Percentiles rank a stretch among this genome's conserved stretches.
phyloP scores from a whole-genome alignment of 2,113 vertebrate species.

The Microtus pennsylvanicus region DNA sequence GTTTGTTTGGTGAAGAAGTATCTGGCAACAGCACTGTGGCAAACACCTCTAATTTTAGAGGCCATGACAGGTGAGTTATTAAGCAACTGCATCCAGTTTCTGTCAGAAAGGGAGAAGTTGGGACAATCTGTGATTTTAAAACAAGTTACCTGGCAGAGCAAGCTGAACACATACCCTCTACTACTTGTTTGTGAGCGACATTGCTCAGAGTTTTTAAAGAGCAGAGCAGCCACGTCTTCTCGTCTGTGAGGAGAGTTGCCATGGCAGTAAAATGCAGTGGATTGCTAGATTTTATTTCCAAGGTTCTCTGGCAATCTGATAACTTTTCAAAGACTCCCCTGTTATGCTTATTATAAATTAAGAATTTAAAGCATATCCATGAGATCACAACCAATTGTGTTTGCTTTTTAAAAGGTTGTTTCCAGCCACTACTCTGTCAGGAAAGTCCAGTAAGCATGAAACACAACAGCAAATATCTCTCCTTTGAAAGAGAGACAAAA shows the following conservation, averaged over 20 bases:
- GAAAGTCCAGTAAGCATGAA: background rate
- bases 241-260: constrained; percentile 1
- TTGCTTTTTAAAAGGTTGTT: constrained; percentile 17
- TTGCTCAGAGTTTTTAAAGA: constrained; percentile 49
- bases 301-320: background rate
- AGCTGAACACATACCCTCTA: background rate
- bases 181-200: constrained; percentile 8
- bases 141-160: background rate
- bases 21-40: background rate
- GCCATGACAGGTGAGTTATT: background rate
- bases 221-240: background rate
- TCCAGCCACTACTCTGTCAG: background rate
- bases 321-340: constrained; percentile 43
- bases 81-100: constrained; percentile 33
- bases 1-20: background rate
- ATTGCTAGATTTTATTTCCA: constrained; percentile 46
- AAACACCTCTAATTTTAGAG: constrained; percentile 28
- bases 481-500: background rate
- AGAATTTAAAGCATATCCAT: constrained; percentile 24
- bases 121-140: background rate
- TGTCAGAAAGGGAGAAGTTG: background rate
- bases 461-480: background rate
- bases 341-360: constrained; percentile 20
- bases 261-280: background rate
- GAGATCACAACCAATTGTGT: background rate